A percentile compares a stretch with the other conserved stretches of the same genome.
Evolutionary conservation across 2,888 invertebrate species (phyloP).

Genomic region (Cephalotes varians): DNA sequence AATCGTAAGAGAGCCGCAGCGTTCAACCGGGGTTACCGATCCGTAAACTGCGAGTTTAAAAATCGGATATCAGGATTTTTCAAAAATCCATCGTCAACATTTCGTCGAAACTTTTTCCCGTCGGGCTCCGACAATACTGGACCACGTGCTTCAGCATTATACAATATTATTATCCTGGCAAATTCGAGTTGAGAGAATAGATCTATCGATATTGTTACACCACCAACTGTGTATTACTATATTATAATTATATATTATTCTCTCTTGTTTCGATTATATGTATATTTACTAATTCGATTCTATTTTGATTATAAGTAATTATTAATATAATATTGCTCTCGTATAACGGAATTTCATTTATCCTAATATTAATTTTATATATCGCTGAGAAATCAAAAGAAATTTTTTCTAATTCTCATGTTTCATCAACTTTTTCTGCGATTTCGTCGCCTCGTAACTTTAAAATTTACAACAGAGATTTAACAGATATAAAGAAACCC

Average conservation of each 20-base stretch:
- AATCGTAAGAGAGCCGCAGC: conserved; percentile 43
- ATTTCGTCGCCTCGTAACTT: conserved; percentile 40
- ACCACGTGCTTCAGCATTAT: background rate
- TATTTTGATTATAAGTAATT: background rate
- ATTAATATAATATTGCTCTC: background rate
- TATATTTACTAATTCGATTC: background rate
- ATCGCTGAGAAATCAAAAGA: background rate
- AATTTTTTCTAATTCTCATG: background rate
- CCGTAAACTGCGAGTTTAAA: conserved; percentile 17
- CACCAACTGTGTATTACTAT: background rate
- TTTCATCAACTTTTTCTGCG: background rate
- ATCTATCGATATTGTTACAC: conserved; percentile 4
- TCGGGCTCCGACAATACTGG: background rate
- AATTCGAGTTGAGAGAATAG: background rate
- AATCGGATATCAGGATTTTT: conserved; percentile 14
- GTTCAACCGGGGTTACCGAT: background rate
- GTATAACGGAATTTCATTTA: background rate
- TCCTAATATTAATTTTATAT: background rate
- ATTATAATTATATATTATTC: conserved; percentile 9
- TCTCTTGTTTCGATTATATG: background rate
- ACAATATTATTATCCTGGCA: background rate
- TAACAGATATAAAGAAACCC: conserved; percentile 39
- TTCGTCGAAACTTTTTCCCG: conserved; percentile 8
- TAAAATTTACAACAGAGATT: conserved; percentile 25
- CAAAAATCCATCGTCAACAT: conserved; percentile 11